Evolutionary conservation across 2,797 vertebrate genomes (phyloP).

Genomic region (Okamejei kenojei): DNA sequence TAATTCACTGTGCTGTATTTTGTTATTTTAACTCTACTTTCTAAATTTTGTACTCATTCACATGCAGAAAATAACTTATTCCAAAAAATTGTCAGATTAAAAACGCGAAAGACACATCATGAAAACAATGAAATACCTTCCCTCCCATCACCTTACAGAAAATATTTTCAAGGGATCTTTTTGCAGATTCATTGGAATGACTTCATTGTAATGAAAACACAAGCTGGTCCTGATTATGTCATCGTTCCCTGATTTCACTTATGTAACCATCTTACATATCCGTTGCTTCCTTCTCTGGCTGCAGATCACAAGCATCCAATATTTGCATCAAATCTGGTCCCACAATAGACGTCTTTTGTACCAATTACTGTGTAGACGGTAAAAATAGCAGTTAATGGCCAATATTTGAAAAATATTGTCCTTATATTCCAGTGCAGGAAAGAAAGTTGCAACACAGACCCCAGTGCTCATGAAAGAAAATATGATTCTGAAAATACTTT

Average conservation of each 20-base stretch:
- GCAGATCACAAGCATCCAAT: background rate
- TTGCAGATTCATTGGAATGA: background rate
- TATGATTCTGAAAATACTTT: slow-evolving; percentile 11
- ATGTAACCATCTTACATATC: slow-evolving; percentile 27
- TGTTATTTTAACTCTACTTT: background rate
- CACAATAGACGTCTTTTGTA: background rate
- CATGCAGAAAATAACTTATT: slow-evolving; percentile 12
- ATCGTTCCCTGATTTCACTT: slow-evolving; percentile 16
- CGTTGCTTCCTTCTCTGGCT: slow-evolving; percentile 5
- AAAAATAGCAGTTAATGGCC: slow-evolving; percentile 1
- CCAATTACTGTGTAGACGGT: background rate
- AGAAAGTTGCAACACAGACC: background rate
- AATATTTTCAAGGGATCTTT: slow-evolving; percentile 7
- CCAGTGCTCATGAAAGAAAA: background rate
- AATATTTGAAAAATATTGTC: slow-evolving; percentile 18
- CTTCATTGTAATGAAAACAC: background rate
- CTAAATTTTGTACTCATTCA: background rate
- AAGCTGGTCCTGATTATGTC: slow-evolving; percentile 17
- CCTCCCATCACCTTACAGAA: slow-evolving; percentile 17
- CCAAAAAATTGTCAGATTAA: background rate
- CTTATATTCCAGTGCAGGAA: background rate
- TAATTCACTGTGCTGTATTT: background rate
- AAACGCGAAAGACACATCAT: slow-evolving; percentile 19
- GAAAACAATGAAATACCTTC: background rate
- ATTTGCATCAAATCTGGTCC: background rate